phyloP scores from a whole-genome alignment of 2,113 vertebrate genomes.

The Mus spicilegus region DNA sequence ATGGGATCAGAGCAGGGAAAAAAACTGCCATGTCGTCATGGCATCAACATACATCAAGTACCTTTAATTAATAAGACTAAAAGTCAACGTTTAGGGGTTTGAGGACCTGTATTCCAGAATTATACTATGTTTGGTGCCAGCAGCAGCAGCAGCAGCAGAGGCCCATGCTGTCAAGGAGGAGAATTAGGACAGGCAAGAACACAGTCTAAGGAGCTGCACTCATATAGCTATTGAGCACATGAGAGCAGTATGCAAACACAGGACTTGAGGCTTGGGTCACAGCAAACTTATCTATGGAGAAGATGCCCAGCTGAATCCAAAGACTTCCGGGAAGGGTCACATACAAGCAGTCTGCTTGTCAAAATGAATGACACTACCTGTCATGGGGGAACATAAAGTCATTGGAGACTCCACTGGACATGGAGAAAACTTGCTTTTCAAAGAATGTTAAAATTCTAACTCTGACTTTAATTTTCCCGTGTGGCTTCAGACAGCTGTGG shows the following conservation, averaged over 20 bases:
- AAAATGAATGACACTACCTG: slow-evolving; percentile 4
- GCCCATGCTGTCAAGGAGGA: neutral
- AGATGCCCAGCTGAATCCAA: neutral
- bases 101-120: slow-evolving; percentile 34
- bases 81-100: neutral
- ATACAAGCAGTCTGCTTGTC: neutral
- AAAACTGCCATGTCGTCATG: neutral
- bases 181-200: neutral
- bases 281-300: neutral
- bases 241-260: neutral
- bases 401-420: neutral
- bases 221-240: neutral
- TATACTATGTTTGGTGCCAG: neutral
- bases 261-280: neutral
- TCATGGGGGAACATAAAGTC: neutral
- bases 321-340: neutral
- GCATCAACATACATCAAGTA: neutral
- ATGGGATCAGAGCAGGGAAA: slow-evolving; percentile 57
- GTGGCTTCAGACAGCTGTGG: neutral
- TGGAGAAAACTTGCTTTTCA: slow-evolving; percentile 8
- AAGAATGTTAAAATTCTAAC: neutral
- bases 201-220: neutral
- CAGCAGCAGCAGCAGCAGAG: neutral
- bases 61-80: slow-evolving; percentile 39
- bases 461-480: neutral